Conservation (phyloP, 2,113 vertebrate genomes). For the Pachyramphus minor region DNA sequence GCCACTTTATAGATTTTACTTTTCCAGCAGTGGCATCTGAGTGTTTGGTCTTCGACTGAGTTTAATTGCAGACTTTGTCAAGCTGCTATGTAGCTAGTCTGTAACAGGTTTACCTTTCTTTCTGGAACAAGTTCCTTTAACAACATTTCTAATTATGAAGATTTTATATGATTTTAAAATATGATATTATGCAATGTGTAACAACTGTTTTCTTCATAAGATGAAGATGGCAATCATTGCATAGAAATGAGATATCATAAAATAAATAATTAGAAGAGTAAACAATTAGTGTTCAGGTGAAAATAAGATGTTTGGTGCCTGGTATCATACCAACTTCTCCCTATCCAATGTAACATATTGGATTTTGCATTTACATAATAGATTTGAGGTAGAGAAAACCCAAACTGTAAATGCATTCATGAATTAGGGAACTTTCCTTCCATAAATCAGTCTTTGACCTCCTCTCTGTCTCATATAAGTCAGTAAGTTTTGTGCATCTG, state of each 20-base stretch:
- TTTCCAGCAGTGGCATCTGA: neutral
- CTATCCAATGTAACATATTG: neutral
- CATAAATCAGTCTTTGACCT: neutral
- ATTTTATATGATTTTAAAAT: neutral
- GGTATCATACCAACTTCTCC: neutral
- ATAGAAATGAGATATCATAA: neutral
- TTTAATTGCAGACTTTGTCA: neutral
- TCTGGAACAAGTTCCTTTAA: neutral
- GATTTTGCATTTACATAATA: neutral
- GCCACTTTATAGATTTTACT: neutral
- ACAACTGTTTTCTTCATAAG: neutral
- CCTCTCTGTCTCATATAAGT: neutral
- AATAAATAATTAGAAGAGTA: neutral
- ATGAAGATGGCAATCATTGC: neutral
- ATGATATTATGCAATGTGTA: neutral
- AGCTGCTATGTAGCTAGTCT: neutral
- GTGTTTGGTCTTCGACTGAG: neutral
- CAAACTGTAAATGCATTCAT: neutral
- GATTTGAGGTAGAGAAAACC: neutral
- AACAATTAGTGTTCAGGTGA: neutral
- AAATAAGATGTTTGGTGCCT: neutral
- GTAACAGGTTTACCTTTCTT: neutral
- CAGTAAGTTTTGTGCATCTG: neutral
- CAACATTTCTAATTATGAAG: neutral
- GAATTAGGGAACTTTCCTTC: neutral